These are phyloP conservation scores for Serrognathus titanus DNA, from an alignment of 2,888 invertebrate genomes.

Conservation along the genomic window DNA sequence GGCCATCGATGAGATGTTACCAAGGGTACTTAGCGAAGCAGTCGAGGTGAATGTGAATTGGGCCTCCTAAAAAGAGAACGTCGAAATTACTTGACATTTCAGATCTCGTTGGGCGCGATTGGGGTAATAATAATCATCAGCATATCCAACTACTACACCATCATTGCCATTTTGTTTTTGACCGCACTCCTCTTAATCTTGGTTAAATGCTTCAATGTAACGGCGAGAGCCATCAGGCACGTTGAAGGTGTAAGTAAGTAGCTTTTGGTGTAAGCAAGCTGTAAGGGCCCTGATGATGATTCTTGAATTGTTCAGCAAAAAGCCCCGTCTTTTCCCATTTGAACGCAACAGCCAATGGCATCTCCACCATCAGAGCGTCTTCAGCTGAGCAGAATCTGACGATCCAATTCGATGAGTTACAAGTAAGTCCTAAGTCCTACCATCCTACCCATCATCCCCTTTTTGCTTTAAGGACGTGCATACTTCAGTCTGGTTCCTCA, in stretches of 20 bases:
- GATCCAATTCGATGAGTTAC: constrained; percentile 67
- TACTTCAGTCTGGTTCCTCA: constrained; percentile 62
- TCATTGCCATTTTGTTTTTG: constrained; percentile 58
- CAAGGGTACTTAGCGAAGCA: constrained; percentile 57
- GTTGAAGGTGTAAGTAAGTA: constrained; percentile 52
- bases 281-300: background rate
- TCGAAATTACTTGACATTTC: constrained; percentile 54
- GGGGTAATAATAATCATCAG: constrained; percentile 66
- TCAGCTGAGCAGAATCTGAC: constrained; percentile 66
- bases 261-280: too few species aligned
- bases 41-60: constrained; percentile 46
- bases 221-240: constrained; percentile 69
- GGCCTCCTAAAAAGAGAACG: background rate
- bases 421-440: constrained; percentile 37
- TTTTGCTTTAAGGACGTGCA: constrained; percentile 52
- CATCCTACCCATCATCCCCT: background rate
- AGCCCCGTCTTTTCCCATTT: constrained; percentile 90
- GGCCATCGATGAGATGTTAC: constrained; percentile 66
- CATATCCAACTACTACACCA: constrained; percentile 61
- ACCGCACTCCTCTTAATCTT: constrained; percentile 59
- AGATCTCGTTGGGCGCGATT: constrained; percentile 50
- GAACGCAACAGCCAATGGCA: constrained; percentile 75
- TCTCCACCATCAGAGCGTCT: constrained; percentile 79
- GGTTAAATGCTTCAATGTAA: constrained; percentile 60
- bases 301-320: constrained; percentile 53